These are phyloP conservation scores for Philopedon plagiatum DNA, from an alignment of 2,888 invertebrate species.

Conservation along the genomic window DNA sequence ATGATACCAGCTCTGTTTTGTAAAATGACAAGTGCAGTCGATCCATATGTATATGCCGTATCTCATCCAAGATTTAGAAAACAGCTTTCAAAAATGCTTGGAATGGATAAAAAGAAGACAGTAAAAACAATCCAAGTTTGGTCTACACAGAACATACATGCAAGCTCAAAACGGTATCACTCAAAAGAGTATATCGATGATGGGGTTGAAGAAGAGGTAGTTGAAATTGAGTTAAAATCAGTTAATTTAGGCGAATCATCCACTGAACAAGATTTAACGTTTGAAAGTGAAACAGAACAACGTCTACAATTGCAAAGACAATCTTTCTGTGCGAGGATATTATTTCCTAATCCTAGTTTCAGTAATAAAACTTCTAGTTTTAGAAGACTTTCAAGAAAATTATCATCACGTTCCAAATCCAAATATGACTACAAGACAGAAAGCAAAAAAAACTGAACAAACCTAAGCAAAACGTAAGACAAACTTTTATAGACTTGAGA, in stretches of 20 bases:
- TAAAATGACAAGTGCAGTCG: slow-evolving; percentile 85
- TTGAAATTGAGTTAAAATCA: slow-evolving; percentile 31
- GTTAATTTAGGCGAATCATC: neutral
- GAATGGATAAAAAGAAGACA: neutral
- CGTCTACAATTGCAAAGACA: slow-evolving; percentile 3
- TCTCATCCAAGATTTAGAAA: slow-evolving; percentile 84
- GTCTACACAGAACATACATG: neutral
- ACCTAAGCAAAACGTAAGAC: neutral
- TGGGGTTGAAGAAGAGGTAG: slow-evolving; percentile 35
- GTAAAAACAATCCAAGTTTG: slow-evolving; percentile 25
- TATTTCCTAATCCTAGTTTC: slow-evolving; percentile 70
- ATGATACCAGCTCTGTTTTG: slow-evolving; percentile 87
- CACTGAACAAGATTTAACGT: slow-evolving; percentile 12
- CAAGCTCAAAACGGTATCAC: neutral
- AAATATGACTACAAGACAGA: slow-evolving; percentile 5
- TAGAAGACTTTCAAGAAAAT: slow-evolving; percentile 66
- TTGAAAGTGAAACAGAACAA: neutral
- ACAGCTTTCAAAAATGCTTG: slow-evolving; percentile 66
- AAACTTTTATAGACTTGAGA: neutral
- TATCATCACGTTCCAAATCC: slow-evolving; percentile 52
- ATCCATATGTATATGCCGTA: slow-evolving; percentile 85
- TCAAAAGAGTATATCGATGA: slow-evolving; percentile 20
- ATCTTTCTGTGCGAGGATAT: slow-evolving; percentile 9
- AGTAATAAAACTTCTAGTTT: slow-evolving; percentile 69
- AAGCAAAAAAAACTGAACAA: neutral